Conservation (phyloP, 2,113 vertebrate genomes). For the Nycticryphes semicollaris region DNA sequence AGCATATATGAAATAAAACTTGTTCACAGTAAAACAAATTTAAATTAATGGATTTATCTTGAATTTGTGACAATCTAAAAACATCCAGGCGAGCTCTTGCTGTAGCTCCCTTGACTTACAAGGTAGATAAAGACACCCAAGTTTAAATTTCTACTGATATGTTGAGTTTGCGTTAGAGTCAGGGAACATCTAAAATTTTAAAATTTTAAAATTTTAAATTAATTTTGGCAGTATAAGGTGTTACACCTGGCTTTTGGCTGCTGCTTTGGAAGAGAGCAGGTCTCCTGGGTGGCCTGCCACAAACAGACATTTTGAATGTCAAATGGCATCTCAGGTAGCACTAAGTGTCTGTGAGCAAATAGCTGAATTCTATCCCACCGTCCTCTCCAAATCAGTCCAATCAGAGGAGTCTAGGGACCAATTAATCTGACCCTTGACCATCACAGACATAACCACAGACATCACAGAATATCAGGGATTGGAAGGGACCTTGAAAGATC, state of each 20-base stretch:
- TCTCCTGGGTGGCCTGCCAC: neutral
- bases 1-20: neutral
- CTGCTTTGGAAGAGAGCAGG: neutral
- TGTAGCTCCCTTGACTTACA: neutral
- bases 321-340: neutral
- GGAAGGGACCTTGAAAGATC: no score
- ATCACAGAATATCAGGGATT: no score
- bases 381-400: neutral
- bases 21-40: neutral
- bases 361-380: neutral
- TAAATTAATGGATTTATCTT: neutral
- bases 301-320: neutral
- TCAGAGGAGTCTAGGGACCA: neutral
- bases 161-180: neutral
- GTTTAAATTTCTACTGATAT: neutral
- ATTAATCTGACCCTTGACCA: neutral
- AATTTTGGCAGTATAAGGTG: neutral
- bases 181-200: neutral
- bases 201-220: neutral
- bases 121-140: neutral
- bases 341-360: neutral
- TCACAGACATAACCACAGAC: no score
- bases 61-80: neutral
- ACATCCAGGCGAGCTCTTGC: neutral
- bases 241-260: neutral